Percentiles rank a stretch among this genome's conserved stretches.
These are phyloP conservation scores for Lepidocolaptes lacrymiger DNA, from an alignment of 2,797 vertebrate genomes.

Conservation along the genomic window DNA sequence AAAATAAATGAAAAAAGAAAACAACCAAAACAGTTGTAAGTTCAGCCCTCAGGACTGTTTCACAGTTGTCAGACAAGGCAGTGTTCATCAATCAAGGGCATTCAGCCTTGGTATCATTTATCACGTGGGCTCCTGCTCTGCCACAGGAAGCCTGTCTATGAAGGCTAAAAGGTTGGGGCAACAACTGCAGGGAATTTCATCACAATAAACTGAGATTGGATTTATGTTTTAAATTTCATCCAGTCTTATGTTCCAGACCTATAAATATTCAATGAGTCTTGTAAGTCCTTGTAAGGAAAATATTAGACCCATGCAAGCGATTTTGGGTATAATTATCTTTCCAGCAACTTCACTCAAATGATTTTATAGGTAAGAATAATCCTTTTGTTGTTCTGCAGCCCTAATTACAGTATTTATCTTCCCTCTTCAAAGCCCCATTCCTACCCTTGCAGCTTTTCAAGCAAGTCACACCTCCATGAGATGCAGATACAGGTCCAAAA, in stretches of 20 bases:
- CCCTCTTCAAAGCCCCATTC: background rate
- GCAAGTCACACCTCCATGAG: background rate
- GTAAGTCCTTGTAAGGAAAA: slow-evolving; percentile 38
- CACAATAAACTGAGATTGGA: background rate
- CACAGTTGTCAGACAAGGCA: background rate
- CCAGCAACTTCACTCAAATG: slow-evolving; percentile 4
- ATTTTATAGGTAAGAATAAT: slow-evolving; percentile 45
- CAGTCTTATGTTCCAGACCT: background rate
- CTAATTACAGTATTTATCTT: slow-evolving; percentile 28
- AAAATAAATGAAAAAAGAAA: background rate
- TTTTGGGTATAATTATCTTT: slow-evolving; percentile 42
- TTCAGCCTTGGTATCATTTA: background rate
- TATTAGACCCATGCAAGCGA: slow-evolving; percentile 9
- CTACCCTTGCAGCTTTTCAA: background rate
- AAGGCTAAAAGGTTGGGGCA: slow-evolving; percentile 5
- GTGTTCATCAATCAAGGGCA: background rate
- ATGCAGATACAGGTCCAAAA: background rate
- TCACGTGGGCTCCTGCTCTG: background rate
- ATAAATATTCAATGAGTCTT: slow-evolving; percentile 60
- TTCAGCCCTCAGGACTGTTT: background rate
- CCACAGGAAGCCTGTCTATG: background rate
- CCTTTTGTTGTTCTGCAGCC: slow-evolving; percentile 50
- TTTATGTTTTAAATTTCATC: slow-evolving; percentile 14
- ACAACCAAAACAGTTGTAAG: background rate
- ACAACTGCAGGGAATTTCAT: background rate